Conservation (phyloP, 1,140 invertebrate species). For the Lamellibrachia luymesi region DNA sequence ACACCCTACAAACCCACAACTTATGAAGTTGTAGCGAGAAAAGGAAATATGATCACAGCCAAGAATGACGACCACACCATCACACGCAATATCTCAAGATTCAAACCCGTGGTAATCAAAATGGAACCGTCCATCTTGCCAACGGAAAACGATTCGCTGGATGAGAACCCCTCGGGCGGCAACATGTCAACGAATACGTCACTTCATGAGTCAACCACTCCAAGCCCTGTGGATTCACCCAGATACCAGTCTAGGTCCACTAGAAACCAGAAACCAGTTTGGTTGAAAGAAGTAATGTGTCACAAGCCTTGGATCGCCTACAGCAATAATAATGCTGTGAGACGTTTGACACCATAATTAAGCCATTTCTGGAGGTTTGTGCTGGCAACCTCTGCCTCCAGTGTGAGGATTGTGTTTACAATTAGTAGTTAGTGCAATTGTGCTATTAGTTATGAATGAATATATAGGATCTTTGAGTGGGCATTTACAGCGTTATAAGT, state of each 20-base stretch:
- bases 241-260: not conserved
- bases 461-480: too few relatives aligned
- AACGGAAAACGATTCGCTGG: not conserved
- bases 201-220: not conserved
- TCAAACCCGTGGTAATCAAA: not conserved
- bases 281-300: too few relatives aligned
- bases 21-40: not conserved
- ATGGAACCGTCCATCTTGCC: not conserved
- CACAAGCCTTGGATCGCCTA: too few relatives aligned
- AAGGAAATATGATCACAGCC: not conserved
- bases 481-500: too few relatives aligned
- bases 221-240: not conserved
- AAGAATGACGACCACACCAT: not conserved
- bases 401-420: too few relatives aligned
- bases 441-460: too few relatives aligned
- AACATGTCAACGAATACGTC: not conserved
- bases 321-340: too few relatives aligned
- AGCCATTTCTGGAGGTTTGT: too few relatives aligned
- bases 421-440: too few relatives aligned
- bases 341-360: too few relatives aligned
- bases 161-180: not conserved
- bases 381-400: too few relatives aligned
- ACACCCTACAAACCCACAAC: not conserved
- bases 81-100: constrained; percentile 8
- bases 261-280: too few relatives aligned